Conservation (phyloP, 2,113 vertebrate species). For the Syngnathoides biaculeatus region DNA sequence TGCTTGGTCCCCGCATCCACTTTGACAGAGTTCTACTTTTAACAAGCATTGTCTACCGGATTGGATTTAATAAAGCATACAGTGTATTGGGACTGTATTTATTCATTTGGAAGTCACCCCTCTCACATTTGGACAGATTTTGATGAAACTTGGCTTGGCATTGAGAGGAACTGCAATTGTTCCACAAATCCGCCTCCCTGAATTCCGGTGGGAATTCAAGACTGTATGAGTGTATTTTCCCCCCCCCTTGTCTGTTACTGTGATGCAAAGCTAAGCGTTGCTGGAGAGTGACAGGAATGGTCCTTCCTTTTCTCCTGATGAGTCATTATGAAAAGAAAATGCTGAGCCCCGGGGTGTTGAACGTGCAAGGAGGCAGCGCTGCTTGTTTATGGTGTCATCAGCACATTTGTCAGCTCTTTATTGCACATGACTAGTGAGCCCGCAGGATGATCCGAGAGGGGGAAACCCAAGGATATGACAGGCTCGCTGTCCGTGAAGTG, state of each 20-base stretch:
- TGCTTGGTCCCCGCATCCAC: conserved; percentile 47
- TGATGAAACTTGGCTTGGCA: conserved; percentile 55
- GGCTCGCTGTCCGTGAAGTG: not conserved
- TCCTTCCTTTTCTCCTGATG: conserved; percentile 21
- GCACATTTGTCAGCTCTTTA: conserved; percentile 23
- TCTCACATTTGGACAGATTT: conserved; percentile 55
- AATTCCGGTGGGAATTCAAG: conserved; percentile 41
- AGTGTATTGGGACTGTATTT: conserved; percentile 34
- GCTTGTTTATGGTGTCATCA: conserved; percentile 31
- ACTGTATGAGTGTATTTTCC: not conserved
- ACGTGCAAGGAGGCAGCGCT: conserved; percentile 4
- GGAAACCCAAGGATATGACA: conserved; percentile 2
- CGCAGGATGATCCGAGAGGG: conserved; percentile 16
- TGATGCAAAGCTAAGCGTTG: conserved; percentile 11
- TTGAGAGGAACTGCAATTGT: conserved; percentile 36
- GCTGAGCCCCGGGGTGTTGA: conserved; percentile 16
- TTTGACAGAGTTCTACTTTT: conserved; percentile 54
- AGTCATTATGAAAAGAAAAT: conserved; percentile 25
- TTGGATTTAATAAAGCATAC: conserved; percentile 47
- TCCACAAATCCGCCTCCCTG: conserved; percentile 44
- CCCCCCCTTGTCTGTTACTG: conserved; percentile 1
- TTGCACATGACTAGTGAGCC: conserved; percentile 18
- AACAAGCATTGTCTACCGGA: conserved; percentile 56
- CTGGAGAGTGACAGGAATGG: not conserved
- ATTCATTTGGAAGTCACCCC: conserved; percentile 47